Percentiles rank a stretch among this genome's conserved stretches.
Conservation (phyloP, 2,113 vertebrate genomes). For the Pogonocichla stellata region DNA sequence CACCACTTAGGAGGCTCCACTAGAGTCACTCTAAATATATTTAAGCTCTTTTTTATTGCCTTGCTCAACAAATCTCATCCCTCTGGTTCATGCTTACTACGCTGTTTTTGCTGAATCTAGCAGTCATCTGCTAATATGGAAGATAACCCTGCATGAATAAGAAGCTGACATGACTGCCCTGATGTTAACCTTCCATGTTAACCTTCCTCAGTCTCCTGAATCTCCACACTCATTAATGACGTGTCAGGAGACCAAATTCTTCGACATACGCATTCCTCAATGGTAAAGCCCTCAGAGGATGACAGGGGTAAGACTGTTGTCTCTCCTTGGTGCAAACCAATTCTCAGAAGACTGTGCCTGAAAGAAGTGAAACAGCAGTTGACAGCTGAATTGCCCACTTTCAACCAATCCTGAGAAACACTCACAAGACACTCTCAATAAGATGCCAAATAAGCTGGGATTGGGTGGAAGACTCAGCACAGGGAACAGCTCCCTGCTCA, state of each 20-base stretch:
- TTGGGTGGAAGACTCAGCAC: background rate
- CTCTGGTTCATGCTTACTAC: background rate
- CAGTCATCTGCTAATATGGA: background rate
- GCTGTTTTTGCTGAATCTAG: background rate
- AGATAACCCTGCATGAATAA: background rate
- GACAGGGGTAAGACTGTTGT: rapidly evolving
- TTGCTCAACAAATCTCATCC: background rate
- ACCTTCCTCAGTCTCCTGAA: background rate
- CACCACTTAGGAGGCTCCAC: background rate
- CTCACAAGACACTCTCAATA: rapidly evolving
- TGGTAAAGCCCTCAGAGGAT: background rate
- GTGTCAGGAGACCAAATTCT: background rate
- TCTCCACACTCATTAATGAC: background rate
- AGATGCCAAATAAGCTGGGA: background rate
- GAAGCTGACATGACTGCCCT: background rate
- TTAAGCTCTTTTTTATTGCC: background rate
- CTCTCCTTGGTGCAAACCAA: background rate
- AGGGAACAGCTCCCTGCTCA: background rate
- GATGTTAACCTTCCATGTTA: background rate
- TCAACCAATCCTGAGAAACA: background rate
- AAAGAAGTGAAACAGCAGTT: background rate
- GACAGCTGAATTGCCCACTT: background rate
- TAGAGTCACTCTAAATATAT: background rate
- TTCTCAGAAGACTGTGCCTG: background rate
- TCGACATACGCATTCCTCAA: background rate